These are phyloP conservation scores for Brachionus paranguensis DNA, from an alignment of 1,140 invertebrate genomes.

Conservation along the genomic window DNA sequence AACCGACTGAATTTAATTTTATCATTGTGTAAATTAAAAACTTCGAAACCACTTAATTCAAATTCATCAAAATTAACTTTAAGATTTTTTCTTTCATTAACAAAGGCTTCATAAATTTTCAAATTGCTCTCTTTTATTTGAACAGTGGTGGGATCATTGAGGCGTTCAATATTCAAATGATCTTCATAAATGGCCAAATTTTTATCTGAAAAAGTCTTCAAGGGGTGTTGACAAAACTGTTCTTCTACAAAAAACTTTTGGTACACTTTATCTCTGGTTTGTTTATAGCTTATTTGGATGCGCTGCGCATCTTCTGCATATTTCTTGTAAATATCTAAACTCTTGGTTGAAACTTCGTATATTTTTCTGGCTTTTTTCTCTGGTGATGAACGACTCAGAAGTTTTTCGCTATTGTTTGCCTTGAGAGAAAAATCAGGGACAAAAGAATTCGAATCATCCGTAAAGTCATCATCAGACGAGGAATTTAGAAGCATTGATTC, in stretches of 20 bases:
- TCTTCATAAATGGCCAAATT: neutral
- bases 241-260: neutral
- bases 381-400: neutral
- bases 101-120: neutral
- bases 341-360: neutral
- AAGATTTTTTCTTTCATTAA: neutral
- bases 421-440: neutral
- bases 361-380: neutral
- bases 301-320: neutral
- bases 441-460: neutral
- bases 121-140: conserved; percentile 60
- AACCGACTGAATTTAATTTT: neutral
- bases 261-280: neutral
- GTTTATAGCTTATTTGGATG: neutral
- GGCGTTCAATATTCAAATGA: neutral
- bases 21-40: neutral
- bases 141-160: neutral
- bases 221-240: neutral
- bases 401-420: neutral
- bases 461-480: conserved; percentile 26
- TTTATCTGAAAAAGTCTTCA: neutral
- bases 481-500: neutral
- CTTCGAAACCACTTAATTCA: neutral
- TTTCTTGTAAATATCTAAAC: conserved; percentile 20
- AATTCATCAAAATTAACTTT: neutral